Evolutionary conservation across 2,888 invertebrate species (phyloP).

Genomic region (Alloplasta piceator): DNA sequence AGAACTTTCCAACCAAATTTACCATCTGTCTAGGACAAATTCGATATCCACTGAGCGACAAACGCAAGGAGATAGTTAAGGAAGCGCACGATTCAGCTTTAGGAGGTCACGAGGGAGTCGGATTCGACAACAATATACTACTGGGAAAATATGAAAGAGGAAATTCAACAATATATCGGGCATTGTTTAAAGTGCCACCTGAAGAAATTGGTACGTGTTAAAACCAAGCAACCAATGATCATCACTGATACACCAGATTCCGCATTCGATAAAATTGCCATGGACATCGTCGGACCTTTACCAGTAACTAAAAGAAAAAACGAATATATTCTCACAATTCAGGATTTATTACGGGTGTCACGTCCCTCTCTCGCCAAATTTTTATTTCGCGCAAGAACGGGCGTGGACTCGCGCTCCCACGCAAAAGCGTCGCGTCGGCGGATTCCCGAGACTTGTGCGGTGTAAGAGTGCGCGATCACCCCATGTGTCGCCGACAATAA

Average conservation of each 20-base stretch:
- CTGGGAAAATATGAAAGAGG: conserved; percentile 7
- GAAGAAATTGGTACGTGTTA: conserved; percentile 51
- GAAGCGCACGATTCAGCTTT: conserved; percentile 24
- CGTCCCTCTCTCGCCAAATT: too few species aligned
- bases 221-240: not conserved
- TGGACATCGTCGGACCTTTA: conserved; percentile 60
- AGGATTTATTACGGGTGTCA: not conserved
- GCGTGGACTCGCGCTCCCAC: too few species aligned
- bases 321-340: not conserved
- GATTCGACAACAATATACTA: conserved; percentile 32
- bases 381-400: too few species aligned
- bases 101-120: conserved; percentile 56
- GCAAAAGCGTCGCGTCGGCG: too few species aligned
- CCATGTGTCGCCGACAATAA: too few species aligned
- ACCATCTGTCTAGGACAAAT: conserved; percentile 7
- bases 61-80: conserved; percentile 16
- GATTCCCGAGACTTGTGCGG: too few species aligned
- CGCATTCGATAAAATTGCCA: conserved; percentile 49
- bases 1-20: not conserved
- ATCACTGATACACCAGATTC: conserved; percentile 54
- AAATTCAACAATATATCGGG: conserved; percentile 39
- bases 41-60: not conserved
- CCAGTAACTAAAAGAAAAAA: conserved; percentile 4
- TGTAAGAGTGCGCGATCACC: too few species aligned
- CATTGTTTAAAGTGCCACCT: conserved; percentile 48